Evolutionary conservation across 2,797 vertebrate genomes (phyloP).

Genomic region (Xyrichtys novacula): DNA sequence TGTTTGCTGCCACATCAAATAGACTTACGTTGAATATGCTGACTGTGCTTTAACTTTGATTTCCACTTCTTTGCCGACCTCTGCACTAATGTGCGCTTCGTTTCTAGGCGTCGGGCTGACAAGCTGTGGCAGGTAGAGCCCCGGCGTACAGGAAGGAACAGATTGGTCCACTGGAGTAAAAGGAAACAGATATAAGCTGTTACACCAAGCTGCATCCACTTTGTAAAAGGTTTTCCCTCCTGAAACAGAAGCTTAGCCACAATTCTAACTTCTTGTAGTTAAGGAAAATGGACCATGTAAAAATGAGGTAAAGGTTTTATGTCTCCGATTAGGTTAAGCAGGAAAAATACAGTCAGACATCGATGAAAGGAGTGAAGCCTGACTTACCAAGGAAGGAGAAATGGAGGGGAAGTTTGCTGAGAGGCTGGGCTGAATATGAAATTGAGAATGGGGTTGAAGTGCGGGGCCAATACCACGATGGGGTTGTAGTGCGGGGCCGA

Average conservation of each 20-base stretch:
- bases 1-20: no score
- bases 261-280: no score
- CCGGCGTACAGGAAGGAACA: conserved; percentile 70
- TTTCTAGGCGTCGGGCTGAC: conserved; percentile 67
- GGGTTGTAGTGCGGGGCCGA: no score
- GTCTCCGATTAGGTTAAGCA: neutral
- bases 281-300: no score
- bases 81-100: conserved; percentile 45
- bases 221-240: no score
- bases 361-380: neutral
- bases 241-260: no score
- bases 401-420: conserved; percentile 74
- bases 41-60: conserved; percentile 68
- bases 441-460: neutral
- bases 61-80: conserved; percentile 61
- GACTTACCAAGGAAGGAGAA: conserved; percentile 70
- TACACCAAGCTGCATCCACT: no score
- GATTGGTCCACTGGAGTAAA: conserved; percentile 67
- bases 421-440: conserved; percentile 11
- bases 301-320: no score
- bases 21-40: conserved; percentile 48
- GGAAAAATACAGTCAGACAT: neutral
- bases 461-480: neutral
- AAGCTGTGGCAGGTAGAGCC: conserved; percentile 67
- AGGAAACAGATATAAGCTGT: no score